Percentiles rank a stretch among this genome's conserved stretches.
Evolutionary conservation across 2,113 vertebrate species (phyloP).

Genomic region (Corydoras maculifer): DNA sequence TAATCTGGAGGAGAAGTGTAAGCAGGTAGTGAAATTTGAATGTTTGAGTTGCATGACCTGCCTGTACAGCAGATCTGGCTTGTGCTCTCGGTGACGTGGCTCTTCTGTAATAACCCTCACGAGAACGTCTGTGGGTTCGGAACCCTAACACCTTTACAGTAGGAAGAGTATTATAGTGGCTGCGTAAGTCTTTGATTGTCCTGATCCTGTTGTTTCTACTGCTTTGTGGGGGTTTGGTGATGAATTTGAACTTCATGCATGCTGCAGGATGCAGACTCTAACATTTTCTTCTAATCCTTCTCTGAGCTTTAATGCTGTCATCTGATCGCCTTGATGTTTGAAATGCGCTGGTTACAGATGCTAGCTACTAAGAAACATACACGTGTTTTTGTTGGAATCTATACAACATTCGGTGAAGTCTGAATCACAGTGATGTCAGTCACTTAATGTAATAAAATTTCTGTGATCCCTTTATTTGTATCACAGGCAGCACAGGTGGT

Average conservation of each 20-base stretch:
- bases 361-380: too few relatives aligned
- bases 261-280: neutral
- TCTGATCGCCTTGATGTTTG: neutral
- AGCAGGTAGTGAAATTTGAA: conserved; percentile 76
- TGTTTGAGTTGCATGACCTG: conserved; percentile 41
- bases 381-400: too few relatives aligned
- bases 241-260: conserved; percentile 1
- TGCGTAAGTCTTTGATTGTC: neutral
- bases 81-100: neutral
- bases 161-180: neutral
- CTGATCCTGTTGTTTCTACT: neutral
- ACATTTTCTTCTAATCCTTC: conserved; percentile 12
- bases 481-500: conserved; percentile 86
- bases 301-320: neutral
- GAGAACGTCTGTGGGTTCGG: neutral
- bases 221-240: neutral
- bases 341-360: too few relatives aligned
- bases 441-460: neutral
- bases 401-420: neutral
- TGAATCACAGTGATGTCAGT: neutral
- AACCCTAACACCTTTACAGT: neutral
- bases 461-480: conserved; percentile 8
- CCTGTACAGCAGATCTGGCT: conserved; percentile 53
- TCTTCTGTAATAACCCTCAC: conserved; percentile 2
- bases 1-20: conserved; percentile 89